Base-by-base conservation (phyloP, 2,113 vertebrate genomes). In the Larimichthys polyactis region DNA sequence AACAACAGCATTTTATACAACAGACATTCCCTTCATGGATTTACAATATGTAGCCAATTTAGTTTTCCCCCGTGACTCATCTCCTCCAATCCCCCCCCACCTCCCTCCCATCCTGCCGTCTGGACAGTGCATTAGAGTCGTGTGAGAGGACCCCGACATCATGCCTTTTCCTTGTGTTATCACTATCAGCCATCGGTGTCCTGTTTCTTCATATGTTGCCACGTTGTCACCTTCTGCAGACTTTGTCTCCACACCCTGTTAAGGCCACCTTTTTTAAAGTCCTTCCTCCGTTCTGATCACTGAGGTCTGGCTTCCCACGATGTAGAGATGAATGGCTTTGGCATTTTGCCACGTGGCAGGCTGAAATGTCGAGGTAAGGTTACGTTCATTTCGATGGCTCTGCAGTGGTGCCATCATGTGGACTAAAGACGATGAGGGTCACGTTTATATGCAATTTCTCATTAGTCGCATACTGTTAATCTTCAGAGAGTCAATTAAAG, bases 141-240 rank as follows among this genome's bases (percentile, higher is more conserved):
- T 63, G 72, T 55, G 70, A 75, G 57, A 48, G 32, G 55, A 86
- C 67, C 64, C 51, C 81, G 63, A 84, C 67, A 11, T 71, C 62
- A 16, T 49, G 77, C 24, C 14, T 78, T 85, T 71, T 40, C 69
- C 64, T 55, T 24, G 32, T n/a, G 24, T 88, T 89, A 92, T 93
- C 91, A 17, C 79, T 40, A 7, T 55, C 69, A 62, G 84, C 67
- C 89, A 92, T 94, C 92, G 11, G 89, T 82, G 64, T 94, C 80
- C 62, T 19, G 75, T 90, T 90, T 90, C 90, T 82, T 86, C 58
- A 19, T 75, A 32, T 81, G 81, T 81, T 75, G 68, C 85, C 83
- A 80, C 63, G 36, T 91, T 74, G 22, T 86, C 89, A 87, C 85
- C 75, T 80, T 88, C 81, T 77, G 60, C 80, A 67, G 71, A 90